Conservation (phyloP, 2,797 vertebrate genomes). For the Gadopsis bispinosus region DNA sequence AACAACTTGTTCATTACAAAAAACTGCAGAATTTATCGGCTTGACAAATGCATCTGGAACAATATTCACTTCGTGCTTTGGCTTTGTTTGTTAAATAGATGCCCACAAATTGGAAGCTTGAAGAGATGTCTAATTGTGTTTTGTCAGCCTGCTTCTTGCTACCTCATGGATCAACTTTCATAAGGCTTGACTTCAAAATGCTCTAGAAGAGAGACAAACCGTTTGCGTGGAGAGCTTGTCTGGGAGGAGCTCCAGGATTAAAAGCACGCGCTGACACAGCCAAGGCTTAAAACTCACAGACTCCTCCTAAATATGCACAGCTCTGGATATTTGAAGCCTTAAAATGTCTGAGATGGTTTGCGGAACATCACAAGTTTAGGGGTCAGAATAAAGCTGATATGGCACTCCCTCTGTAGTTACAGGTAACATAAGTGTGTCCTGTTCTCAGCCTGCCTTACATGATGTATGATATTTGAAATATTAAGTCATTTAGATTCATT, state of each 20-base stretch:
- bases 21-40: constrained; percentile 2
- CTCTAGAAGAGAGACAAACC: constrained; percentile 37
- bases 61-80: constrained; percentile 18
- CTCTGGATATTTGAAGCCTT: constrained; percentile 46
- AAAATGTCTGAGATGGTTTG: constrained; percentile 52
- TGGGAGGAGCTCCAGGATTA: constrained; percentile 64
- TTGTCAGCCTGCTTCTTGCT: constrained; percentile 30
- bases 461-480: constrained; percentile 38
- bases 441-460: constrained; percentile 22
- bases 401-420: constrained; percentile 49
- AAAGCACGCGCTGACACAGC: constrained; percentile 50
- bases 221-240: constrained; percentile 13
- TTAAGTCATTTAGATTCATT: constrained; percentile 15
- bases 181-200: constrained; percentile 38
- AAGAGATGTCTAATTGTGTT: constrained; percentile 52
- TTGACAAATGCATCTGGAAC: constrained; percentile 11
- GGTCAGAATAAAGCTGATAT: constrained; percentile 64
- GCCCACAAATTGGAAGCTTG: constrained; percentile 44
- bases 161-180: constrained; percentile 40
- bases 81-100: constrained; percentile 33
- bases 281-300: constrained; percentile 60
- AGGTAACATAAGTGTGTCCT: constrained; percentile 31
- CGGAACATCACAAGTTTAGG: constrained; percentile 48
- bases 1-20: constrained; percentile 1
- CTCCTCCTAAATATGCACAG: constrained; percentile 50